Base-by-base conservation (phyloP, 2,113 vertebrate species). In the Pseudorectes ferrugineus region DNA sequence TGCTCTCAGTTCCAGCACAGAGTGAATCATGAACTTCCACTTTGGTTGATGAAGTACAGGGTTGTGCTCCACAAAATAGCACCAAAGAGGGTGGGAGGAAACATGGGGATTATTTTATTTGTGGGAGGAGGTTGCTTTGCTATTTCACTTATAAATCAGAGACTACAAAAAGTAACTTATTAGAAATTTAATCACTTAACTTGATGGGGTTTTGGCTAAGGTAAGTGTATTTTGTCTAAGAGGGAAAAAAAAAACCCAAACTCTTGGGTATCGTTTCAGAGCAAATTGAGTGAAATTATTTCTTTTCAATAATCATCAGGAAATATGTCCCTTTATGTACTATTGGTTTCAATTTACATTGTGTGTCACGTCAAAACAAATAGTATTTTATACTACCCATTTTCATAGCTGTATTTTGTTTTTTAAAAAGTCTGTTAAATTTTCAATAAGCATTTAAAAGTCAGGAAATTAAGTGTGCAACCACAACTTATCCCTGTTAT, bases 191-290 rank as follows among this genome's bases (percentile, higher is more conserved):
- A 65, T 92, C 36, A 42, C 3, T 68, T 36, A 65, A 49, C 40
- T 35, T 74, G 45, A 65, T 85, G 7, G 1, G 3, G 76, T 74
- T 65, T 81, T 68, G 48, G 18, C 55, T 1, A 7, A 22, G 23
- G 8, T 74, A 58, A 61, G 13, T 55, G 11, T 65, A 40, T 74
- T 88, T 88, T 85, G 21, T 74, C 51, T 88, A 25, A 10, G 38
- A 28, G 36, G 7, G 12, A 1, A 0, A 16, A 20, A 29, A 35
- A 33, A 4, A 2, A 9, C 12, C 8, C 26, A 38, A 68, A 77
- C 24, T 21, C 38, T 29, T 43, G 70, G 18, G 15, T 65, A 38
- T 77, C 1, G 0, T 42, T 85, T 84, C 19, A 43, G 49, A 66
- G 10, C 11, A 74, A 63, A 70, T 9, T 7, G 21, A 77, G 17